These are phyloP conservation scores for Astropecten irregularis DNA, from an alignment of 53 echinoderm and acorn worm species.

Conservation along the genomic window DNA sequence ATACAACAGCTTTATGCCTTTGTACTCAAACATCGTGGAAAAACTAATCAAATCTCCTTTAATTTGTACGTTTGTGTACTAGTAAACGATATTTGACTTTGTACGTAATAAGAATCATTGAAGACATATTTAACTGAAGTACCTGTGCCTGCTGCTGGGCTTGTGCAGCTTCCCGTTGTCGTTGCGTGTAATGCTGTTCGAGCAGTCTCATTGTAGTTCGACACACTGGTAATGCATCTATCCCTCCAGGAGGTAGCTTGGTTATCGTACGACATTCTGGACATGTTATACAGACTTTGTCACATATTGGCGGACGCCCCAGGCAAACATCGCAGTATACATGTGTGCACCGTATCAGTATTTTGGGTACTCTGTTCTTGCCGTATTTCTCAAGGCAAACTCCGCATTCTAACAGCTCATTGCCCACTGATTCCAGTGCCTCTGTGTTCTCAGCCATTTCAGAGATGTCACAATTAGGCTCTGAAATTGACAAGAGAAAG, in stretches of 20 bases:
- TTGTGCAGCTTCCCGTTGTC: background rate
- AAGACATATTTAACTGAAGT: no score
- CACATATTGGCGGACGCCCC: background rate
- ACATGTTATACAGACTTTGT: background rate
- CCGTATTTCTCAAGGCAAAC: constrained; percentile 30
- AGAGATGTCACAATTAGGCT: no score
- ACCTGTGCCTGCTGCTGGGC: background rate
- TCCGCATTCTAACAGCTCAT: background rate
- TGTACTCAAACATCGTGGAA: no score
- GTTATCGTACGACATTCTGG: background rate
- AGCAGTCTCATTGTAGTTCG: background rate
- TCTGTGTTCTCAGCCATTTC: no score
- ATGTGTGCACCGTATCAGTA: constrained; percentile 30
- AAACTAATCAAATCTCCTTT: no score
- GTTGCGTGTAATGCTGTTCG: background rate
- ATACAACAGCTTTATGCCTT: no score
- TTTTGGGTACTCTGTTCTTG: constrained; percentile 21
- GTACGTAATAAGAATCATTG: no score
- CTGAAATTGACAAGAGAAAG: no score
- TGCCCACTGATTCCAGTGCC: no score
- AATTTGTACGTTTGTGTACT: no score
- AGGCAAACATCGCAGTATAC: constrained; percentile 27
- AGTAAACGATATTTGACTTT: no score
- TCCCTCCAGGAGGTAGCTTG: background rate
- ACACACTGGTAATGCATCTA: background rate